phyloP scores from a whole-genome alignment of 2,888 invertebrate genomes.

The Calliphora vomitoria region DNA sequence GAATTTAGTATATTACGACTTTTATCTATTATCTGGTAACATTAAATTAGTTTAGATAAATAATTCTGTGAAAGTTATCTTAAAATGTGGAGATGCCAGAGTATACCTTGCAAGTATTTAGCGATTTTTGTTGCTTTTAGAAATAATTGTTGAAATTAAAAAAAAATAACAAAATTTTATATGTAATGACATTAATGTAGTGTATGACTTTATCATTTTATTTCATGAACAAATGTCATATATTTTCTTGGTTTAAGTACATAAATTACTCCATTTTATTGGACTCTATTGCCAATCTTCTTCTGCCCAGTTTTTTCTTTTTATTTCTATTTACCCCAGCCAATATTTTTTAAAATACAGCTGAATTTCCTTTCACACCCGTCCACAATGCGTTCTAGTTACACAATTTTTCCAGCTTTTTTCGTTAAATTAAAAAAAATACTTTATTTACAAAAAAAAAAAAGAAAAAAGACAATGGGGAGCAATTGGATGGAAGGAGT shows the following conservation, averaged over 20 bases:
- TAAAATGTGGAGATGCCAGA: background rate
- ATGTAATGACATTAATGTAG: too few relatives aligned
- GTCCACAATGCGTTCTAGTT: background rate
- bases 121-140: background rate
- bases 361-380: background rate
- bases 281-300: too few relatives aligned
- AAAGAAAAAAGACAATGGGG: conserved; percentile 45
- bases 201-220: too few relatives aligned
- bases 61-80: background rate
- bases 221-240: too few relatives aligned
- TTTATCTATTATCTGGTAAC: background rate
- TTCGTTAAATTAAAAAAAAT: conserved; percentile 63
- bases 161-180: too few relatives aligned
- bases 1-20: background rate
- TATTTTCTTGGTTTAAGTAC: too few relatives aligned
- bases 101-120: background rate
- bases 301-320: conserved; percentile 29
- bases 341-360: background rate
- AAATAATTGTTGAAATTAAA: background rate
- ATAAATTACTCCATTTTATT: too few relatives aligned
- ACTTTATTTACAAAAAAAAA: conserved; percentile 71
- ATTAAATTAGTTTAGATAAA: background rate
- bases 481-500: conserved; percentile 36
- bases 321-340: conserved; percentile 20
- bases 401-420: conserved; percentile 7